Evolutionary conservation across 2,888 invertebrate species (phyloP), one percentile per base, ranked within the genome.

Genomic region (Orthonychiurus folsomi): DNA sequence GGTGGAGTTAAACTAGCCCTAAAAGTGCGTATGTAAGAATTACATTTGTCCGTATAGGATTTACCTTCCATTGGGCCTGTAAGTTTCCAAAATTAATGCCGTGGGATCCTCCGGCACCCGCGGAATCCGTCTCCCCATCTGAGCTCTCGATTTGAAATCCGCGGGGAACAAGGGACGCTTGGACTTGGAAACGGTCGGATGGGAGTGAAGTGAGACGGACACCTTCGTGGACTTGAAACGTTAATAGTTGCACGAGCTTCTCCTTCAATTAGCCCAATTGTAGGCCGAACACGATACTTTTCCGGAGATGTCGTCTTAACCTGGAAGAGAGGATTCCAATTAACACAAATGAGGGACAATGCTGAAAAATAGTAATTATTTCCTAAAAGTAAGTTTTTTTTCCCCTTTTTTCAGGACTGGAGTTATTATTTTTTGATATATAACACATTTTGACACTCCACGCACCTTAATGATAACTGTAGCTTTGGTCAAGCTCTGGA

Each of bases 231-330:
- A 93, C 81, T 2, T 86, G n/a, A 84, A 1, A 94, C 87, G 50
- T 82, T 81, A 0, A 94, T 84, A 0, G 81, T 80, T 50, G 84
- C 82, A 0, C 81, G 80, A 2, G 82, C 82, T 9, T 85, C 85
- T 0, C 86, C 83, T 1, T 80, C 78, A 59, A 95, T 76, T 3
- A 85, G 79, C 0, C 94, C 94, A 3, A 86, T 85, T 73, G 90
- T 92, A 0, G 94, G 95, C 60, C 91, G 83, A 1, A 97, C 96
- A 28, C 92, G 81, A 79, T 93, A 96, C 77, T 93, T 94, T 74
- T 94, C 93, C 0, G 95, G 96, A 0, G 93, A 88, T 2, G 95
- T 96, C 18, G 95, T 96, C 78, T 96, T 89, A 67, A 96, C 87
- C 88, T 95, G 25, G n/a, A 37, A 24, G n/a, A 9, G 3, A 48